These are phyloP conservation scores for Melitaea athalia DNA, from an alignment of 2,888 invertebrate genomes.

Conservation along the genomic window DNA sequence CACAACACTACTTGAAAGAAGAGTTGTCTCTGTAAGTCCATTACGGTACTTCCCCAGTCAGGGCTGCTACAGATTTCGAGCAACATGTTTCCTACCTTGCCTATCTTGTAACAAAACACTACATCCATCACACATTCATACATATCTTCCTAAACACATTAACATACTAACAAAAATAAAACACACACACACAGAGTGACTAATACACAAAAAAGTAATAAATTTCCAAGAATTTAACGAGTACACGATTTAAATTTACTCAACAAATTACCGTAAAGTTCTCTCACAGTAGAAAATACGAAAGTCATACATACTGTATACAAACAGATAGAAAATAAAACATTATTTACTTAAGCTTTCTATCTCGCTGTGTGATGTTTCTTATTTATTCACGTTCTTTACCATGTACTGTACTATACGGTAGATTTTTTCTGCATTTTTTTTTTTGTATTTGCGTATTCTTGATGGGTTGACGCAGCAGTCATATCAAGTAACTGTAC, in stretches of 20 bases:
- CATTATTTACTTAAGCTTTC: constrained; percentile 4
- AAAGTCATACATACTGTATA: neutral
- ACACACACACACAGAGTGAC: neutral
- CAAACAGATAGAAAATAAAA: neutral
- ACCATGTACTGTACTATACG: neutral
- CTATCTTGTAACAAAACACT: too few species aligned
- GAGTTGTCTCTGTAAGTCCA: too few species aligned
- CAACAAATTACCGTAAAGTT: neutral
- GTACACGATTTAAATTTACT: neutral
- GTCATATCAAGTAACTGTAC: too few species aligned
- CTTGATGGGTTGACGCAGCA: too few species aligned
- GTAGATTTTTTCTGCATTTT: too few species aligned
- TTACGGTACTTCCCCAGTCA: too few species aligned
- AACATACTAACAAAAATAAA: too few species aligned
- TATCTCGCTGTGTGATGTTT: neutral
- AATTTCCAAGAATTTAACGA: neutral
- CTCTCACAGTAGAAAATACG: neutral
- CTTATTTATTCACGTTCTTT: neutral
- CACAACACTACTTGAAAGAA: too few species aligned
- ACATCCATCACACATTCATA: too few species aligned
- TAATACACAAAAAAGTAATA: neutral
- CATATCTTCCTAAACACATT: neutral
- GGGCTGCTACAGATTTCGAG: too few species aligned
- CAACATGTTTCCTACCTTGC: too few species aligned
- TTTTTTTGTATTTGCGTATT: too few species aligned